Evolutionary conservation across 1,140 invertebrate species (phyloP).

Genomic region (Gerris buenoi): DNA sequence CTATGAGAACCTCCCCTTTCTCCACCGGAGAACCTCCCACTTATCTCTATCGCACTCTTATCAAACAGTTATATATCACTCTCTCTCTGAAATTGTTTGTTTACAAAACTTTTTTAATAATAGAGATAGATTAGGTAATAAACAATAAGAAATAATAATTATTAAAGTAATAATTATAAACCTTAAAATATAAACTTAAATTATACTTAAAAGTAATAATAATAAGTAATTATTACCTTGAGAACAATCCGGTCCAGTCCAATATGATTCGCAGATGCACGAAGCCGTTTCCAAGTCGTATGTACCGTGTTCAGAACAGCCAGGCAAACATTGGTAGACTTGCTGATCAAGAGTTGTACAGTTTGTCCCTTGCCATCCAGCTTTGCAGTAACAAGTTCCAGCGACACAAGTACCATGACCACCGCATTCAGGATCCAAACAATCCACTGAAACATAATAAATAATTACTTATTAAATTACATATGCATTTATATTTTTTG

Average conservation of each 20-base stretch:
- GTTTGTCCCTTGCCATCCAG: constrained; percentile 84
- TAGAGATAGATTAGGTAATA: too few relatives aligned
- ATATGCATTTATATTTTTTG: too few relatives aligned
- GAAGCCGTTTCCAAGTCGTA: constrained; percentile 74
- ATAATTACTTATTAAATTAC: too few relatives aligned
- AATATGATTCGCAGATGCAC: constrained; percentile 76
- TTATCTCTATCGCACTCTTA: too few relatives aligned
- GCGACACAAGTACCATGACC: constrained; percentile 82
- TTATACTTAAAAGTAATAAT: not conserved
- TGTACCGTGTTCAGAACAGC: constrained; percentile 76
- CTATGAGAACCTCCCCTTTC: too few relatives aligned
- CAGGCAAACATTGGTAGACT: constrained; percentile 73
- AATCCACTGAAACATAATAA: constrained; percentile 51
- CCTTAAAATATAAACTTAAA: too few relatives aligned
- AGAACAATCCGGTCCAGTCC: constrained; percentile 78
- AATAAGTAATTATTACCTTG: constrained; percentile 44
- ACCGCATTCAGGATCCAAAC: constrained; percentile 72
- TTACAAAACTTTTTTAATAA: too few relatives aligned
- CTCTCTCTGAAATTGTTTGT: too few relatives aligned
- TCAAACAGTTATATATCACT: too few relatives aligned
- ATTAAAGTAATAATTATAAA: too few relatives aligned
- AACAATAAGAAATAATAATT: too few relatives aligned
- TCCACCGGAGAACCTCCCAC: too few relatives aligned
- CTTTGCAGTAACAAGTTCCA: constrained; percentile 85
- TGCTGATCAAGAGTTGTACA: constrained; percentile 75